These are phyloP conservation scores for Heliothis peltigera DNA, from an alignment of 2,888 invertebrate genomes.

Conservation along the genomic window DNA sequence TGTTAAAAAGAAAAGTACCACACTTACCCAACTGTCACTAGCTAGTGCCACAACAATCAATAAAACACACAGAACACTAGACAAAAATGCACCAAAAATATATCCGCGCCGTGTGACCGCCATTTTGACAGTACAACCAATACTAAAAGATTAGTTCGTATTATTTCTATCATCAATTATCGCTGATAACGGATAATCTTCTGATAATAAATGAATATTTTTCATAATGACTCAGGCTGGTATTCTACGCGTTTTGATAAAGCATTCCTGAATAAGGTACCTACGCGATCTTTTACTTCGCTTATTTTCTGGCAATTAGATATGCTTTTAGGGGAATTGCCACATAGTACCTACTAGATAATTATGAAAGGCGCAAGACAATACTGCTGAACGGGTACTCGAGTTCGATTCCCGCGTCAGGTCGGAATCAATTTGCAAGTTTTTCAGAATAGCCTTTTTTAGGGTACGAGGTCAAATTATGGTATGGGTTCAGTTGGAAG, in stretches of 20 bases:
- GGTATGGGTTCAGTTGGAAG: too few relatives aligned
- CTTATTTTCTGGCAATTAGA: background rate
- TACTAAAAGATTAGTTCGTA: conserved; percentile 43
- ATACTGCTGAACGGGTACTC: too few relatives aligned
- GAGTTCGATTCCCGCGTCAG: too few relatives aligned
- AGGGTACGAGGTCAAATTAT: too few relatives aligned
- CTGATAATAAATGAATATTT: conserved; percentile 47
- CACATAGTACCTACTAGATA: too few relatives aligned
- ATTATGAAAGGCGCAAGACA: too few relatives aligned
- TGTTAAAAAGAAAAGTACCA: background rate
- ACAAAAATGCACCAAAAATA: conserved; percentile 82
- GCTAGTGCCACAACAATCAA: conserved; percentile 78
- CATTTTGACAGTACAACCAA: conserved; percentile 70
- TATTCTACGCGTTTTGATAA: conserved; percentile 40
- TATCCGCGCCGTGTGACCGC: conserved; percentile 83
- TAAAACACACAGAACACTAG: conserved; percentile 79
- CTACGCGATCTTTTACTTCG: background rate
- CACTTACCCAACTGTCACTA: conserved; percentile 86
- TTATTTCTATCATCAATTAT: conserved; percentile 53
- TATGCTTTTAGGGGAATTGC: too few relatives aligned
- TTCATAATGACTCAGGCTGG: conserved; percentile 41
- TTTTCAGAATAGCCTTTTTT: too few relatives aligned
- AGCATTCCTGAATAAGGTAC: background rate
- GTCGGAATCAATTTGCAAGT: too few relatives aligned
- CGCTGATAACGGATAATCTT: conserved; percentile 61